Evolutionary conservation across 2,113 vertebrate species (phyloP).

Genomic region (Cololabis saira): DNA sequence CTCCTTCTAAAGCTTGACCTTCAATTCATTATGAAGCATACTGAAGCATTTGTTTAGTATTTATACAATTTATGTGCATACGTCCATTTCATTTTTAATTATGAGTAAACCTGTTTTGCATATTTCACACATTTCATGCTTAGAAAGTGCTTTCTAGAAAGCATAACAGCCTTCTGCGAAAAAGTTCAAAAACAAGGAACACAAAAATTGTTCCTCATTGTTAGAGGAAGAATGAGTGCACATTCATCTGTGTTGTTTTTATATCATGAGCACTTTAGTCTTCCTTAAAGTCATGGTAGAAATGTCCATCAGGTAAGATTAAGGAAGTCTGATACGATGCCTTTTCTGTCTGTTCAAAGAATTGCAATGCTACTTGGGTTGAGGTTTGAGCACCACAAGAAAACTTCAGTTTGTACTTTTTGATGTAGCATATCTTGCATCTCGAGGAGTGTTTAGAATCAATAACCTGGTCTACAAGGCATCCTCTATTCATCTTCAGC

Average conservation of each 20-base stretch:
- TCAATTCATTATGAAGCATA: slow-evolving; percentile 15
- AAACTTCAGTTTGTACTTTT: neutral
- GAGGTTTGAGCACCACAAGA: neutral
- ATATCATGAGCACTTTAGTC: neutral
- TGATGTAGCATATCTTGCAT: neutral
- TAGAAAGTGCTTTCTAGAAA: slow-evolving; percentile 8
- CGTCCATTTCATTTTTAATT: slow-evolving; percentile 29
- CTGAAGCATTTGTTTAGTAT: slow-evolving; percentile 15
- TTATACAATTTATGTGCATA: slow-evolving; percentile 8
- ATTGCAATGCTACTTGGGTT: neutral
- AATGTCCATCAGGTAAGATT: no score
- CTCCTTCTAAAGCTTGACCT: slow-evolving; percentile 12
- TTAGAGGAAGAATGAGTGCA: neutral
- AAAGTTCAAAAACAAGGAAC: neutral
- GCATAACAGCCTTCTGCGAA: slow-evolving; percentile 5
- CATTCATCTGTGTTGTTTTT: neutral
- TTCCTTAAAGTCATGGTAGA: no score
- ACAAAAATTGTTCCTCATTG: no score
- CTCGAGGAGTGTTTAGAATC: neutral
- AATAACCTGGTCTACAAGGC: neutral
- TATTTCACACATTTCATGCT: slow-evolving; percentile 21
- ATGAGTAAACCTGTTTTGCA: slow-evolving; percentile 13
- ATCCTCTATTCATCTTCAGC: neutral
- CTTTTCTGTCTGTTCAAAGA: neutral
- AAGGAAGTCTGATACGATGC: no score